phyloP scores from a whole-genome alignment of 2,113 vertebrate species.

The Cisticola juncidis region DNA sequence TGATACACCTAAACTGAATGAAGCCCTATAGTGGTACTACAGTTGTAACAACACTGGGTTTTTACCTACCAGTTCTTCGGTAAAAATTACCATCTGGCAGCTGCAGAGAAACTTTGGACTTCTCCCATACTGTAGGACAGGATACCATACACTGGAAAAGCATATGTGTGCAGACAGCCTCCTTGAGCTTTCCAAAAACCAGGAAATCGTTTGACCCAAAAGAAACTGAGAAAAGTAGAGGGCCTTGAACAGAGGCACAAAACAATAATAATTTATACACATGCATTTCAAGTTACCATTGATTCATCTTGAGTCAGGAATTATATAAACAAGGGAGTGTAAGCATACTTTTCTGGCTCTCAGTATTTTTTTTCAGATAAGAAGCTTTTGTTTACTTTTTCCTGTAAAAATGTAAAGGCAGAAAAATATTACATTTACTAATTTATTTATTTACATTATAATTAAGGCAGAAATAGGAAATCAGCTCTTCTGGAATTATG shows the following conservation, averaged over 20 bases:
- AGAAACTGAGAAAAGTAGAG: neutral
- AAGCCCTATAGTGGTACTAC: neutral
- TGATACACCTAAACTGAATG: neutral
- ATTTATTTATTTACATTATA: neutral
- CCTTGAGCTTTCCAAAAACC: neutral
- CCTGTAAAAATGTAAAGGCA: neutral
- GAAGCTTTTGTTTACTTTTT: neutral
- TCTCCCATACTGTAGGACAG: neutral
- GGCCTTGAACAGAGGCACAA: neutral
- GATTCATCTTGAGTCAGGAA: neutral
- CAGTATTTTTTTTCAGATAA: neutral
- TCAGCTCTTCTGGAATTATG: neutral
- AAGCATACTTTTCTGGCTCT: neutral
- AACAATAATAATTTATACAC: neutral
- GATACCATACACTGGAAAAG: neutral
- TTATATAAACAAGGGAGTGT: neutral
- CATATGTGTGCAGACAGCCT: neutral
- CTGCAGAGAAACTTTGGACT: neutral
- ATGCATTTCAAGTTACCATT: neutral
- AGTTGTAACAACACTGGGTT: fast-evolving
- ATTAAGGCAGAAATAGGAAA: neutral
- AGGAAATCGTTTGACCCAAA: neutral
- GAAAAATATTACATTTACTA: neutral
- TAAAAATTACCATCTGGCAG: neutral
- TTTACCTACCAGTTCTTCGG: neutral